Evolutionary conservation across 2,797 vertebrate species (phyloP).

Genomic region (Gobio occitaniae): DNA sequence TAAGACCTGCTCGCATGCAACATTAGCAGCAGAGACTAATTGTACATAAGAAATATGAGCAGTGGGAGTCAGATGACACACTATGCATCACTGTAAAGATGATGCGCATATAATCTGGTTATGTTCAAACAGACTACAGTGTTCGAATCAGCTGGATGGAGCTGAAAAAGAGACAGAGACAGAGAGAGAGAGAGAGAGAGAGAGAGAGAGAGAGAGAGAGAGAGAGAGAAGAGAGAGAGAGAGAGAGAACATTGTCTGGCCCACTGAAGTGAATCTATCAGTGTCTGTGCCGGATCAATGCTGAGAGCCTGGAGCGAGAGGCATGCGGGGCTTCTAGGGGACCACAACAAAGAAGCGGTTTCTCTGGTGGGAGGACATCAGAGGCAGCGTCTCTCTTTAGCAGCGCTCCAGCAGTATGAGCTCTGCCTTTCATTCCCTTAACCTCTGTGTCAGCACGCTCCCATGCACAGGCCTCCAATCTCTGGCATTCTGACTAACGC

Average conservation of each 20-base stretch:
- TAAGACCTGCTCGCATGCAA: neutral
- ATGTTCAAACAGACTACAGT: slow-evolving; percentile 29
- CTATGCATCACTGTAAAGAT: slow-evolving; percentile 38
- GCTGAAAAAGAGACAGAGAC: neutral
- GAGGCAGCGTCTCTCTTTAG: slow-evolving; percentile 78
- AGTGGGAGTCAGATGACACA: slow-evolving; percentile 33
- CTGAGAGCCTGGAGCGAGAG: slow-evolving; percentile 74
- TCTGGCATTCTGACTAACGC: slow-evolving; percentile 59
- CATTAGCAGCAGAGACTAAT: slow-evolving; percentile 44
- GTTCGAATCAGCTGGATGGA: slow-evolving; percentile 20
- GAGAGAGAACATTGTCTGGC: slow-evolving; percentile 59
- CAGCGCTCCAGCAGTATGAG: slow-evolving; percentile 77
- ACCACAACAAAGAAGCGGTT: slow-evolving; percentile 80
- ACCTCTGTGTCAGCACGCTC: slow-evolving; percentile 69
- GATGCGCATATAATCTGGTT: slow-evolving; percentile 28
- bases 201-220: slow-evolving; percentile 16
- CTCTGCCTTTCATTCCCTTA: slow-evolving; percentile 78
- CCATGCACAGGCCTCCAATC: slow-evolving; percentile 67
- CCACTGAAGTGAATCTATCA: slow-evolving; percentile 79
- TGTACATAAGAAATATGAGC: slow-evolving; percentile 44
- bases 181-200: neutral
- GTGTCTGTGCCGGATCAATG: slow-evolving; percentile 77
- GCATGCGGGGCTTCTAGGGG: slow-evolving; percentile 75
- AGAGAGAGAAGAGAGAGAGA: slow-evolving; percentile 11
- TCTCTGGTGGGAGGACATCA: slow-evolving; percentile 83